These are phyloP conservation scores for Eremobia ochroleuca DNA, from an alignment of 2,888 invertebrate genomes.

Conservation along the genomic window DNA sequence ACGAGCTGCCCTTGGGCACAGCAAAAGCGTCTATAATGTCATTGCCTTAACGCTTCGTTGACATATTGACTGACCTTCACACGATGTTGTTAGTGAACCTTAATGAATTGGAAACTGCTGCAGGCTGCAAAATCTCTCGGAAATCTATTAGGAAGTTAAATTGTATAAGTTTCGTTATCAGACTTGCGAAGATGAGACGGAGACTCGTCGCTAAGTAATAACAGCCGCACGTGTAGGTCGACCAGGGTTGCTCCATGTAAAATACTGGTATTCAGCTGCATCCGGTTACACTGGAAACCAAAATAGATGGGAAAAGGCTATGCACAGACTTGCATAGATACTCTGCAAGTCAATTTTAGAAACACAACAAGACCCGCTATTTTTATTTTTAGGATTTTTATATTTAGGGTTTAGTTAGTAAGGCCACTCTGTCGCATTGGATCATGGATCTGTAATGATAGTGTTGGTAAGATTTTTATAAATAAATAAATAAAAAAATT, in stretches of 20 bases:
- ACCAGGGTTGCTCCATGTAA: no score
- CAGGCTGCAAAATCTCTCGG: neutral
- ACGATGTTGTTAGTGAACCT: conserved; percentile 1
- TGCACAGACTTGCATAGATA: neutral
- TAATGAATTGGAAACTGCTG: conserved; percentile 2
- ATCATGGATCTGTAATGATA: no score
- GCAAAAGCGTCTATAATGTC: conserved; percentile 13
- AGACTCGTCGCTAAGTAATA: neutral
- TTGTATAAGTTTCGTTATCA: neutral
- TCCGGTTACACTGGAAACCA: no score
- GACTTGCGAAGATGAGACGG: no score
- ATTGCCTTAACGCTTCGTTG: conserved; percentile 6
- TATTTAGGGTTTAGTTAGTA: no score
- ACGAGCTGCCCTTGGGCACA: neutral
- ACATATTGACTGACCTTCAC: neutral
- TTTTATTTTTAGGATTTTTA: no score
- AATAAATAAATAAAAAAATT: no score
- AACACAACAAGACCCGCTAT: no score
- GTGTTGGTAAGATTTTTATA: no score
- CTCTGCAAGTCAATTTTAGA: neutral
- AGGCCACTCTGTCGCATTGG: no score
- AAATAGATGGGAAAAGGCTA: no score
- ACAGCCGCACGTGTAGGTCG: neutral
- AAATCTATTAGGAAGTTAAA: conserved; percentile 5
- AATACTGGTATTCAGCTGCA: no score